Evolutionary conservation across 2,888 invertebrate species (phyloP), one percentile per base, ranked within the genome.

Genomic region (Galeopsomyia nigrocyanea): DNA sequence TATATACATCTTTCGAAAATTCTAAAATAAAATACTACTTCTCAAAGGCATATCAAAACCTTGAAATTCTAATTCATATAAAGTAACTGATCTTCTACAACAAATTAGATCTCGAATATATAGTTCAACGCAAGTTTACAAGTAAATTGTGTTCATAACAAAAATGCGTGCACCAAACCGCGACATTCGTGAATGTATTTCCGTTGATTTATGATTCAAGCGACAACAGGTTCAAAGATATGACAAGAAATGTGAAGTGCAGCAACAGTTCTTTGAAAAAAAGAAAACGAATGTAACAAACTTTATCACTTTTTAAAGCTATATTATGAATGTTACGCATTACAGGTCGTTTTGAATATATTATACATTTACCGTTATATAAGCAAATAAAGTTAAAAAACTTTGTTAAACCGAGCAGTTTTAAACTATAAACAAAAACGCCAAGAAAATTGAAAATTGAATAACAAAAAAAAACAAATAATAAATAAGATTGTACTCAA

Each of bases 221-320:
- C 3, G 26, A 26, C 26, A 26, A 26, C 39, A 10, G 10, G 39
- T 39, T 39, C 13, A 39, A 3, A 39, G 5, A 1, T 39, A 10
- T 10, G 10, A 39, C 39, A 13, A 39, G 39, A 39, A 31, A 39
- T 39, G 39, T 7, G 7, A 31, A 66, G 50, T 58, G 26, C 60
- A 60, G 58, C 51, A 67, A 67, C 56, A 60, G 53, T 55, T 39
- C 13, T 13, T 39, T 49, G 21, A 13, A 16, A 58, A 60, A 14
- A 47, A n/a, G 47, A 46, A 51, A 7, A 53, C 50, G 61, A 71
- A 76, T 62, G 75, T 76, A 39, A 39, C 10, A 39, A 39, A 39
- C 39, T 39, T 39, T 7, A 39, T 39, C 71, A 68, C 79, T 73
- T 78, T 78, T 80, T 77, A 73, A 77, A 70, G 69, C 47, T 56